phyloP scores from a whole-genome alignment of 1,140 invertebrate species.

The Bombus pascuorum region DNA sequence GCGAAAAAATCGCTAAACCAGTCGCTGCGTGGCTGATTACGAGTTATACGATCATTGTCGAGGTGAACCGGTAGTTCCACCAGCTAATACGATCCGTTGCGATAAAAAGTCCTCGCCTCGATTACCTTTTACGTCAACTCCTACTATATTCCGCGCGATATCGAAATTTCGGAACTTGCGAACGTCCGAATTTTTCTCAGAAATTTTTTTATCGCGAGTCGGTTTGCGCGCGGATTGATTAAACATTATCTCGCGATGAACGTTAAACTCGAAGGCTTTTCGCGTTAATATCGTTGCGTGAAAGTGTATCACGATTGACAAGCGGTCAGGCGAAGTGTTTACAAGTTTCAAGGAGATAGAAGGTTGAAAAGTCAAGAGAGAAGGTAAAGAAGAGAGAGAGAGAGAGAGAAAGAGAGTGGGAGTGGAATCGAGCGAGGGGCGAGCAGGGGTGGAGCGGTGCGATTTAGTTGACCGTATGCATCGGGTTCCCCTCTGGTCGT shows the following conservation, averaged over 20 bases:
- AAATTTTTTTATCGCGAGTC: background rate
- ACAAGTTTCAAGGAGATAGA: slow-evolving; percentile 29
- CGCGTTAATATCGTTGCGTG: slow-evolving; percentile 1
- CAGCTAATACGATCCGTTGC: too few species aligned
- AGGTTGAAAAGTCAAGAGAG: slow-evolving; percentile 27
- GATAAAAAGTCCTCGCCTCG: background rate
- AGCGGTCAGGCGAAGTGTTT: slow-evolving; percentile 26
- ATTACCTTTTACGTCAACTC: background rate
- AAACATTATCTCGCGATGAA: background rate
- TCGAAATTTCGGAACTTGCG: background rate
- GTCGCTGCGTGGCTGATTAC: background rate
- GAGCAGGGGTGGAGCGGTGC: slow-evolving; percentile 11
- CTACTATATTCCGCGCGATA: background rate
- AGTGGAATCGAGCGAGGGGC: background rate
- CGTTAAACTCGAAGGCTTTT: slow-evolving; percentile 13
- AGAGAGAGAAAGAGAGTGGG: background rate
- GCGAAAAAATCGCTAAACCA: slow-evolving; percentile 17
- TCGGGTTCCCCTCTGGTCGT: slow-evolving; percentile 14
- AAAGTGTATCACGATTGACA: slow-evolving; percentile 47
- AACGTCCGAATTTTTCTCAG: background rate
- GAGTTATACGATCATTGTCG: background rate
- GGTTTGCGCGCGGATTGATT: background rate
- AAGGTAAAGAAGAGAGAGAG: background rate
- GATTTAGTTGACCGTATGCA: slow-evolving; percentile 38
- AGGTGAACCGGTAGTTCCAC: background rate